Conservation (phyloP, 2,797 vertebrate genomes). For the Enteromius argenteus region DNA sequence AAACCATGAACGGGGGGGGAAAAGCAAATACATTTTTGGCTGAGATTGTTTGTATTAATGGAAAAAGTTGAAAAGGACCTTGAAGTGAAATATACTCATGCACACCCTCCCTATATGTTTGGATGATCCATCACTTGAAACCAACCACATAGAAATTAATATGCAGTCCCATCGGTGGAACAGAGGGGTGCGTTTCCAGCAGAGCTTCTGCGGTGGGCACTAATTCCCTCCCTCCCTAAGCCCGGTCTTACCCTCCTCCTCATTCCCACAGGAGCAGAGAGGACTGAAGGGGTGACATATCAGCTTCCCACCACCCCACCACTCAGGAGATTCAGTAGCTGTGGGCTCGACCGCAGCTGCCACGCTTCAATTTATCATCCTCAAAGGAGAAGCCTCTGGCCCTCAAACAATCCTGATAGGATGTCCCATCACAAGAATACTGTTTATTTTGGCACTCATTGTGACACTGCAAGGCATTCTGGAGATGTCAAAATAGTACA, state of each 20-base stretch:
- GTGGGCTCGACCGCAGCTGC: constrained; percentile 75
- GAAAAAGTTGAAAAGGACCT: constrained; percentile 49
- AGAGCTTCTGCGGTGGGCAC: constrained; percentile 64
- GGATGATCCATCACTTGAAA: constrained; percentile 64
- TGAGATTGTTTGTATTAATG: constrained; percentile 34
- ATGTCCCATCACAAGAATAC: constrained; percentile 36
- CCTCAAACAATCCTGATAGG: constrained; percentile 43
- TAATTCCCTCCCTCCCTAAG: constrained; percentile 74
- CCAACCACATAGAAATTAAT: constrained; percentile 71
- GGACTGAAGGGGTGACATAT: constrained; percentile 64
- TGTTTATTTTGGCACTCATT: constrained; percentile 13
- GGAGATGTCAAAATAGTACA: constrained; percentile 30
- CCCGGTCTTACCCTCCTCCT: constrained; percentile 63
- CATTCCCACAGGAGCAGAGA: constrained; percentile 59
- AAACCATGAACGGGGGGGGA: not conserved
- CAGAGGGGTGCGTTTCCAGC: constrained; percentile 59
- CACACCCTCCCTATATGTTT: constrained; percentile 53
- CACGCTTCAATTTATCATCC: constrained; percentile 80
- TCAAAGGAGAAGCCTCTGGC: constrained; percentile 71
- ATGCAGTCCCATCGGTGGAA: constrained; percentile 64
- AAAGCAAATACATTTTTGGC: constrained; percentile 1
- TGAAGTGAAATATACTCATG: constrained; percentile 56
- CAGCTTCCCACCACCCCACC: constrained; percentile 43
- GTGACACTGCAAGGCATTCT: constrained; percentile 30
- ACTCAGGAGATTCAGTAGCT: constrained; percentile 65